phyloP scores from a whole-genome alignment of 2,113 vertebrate genomes.

The Meleagris gallopavo region DNA sequence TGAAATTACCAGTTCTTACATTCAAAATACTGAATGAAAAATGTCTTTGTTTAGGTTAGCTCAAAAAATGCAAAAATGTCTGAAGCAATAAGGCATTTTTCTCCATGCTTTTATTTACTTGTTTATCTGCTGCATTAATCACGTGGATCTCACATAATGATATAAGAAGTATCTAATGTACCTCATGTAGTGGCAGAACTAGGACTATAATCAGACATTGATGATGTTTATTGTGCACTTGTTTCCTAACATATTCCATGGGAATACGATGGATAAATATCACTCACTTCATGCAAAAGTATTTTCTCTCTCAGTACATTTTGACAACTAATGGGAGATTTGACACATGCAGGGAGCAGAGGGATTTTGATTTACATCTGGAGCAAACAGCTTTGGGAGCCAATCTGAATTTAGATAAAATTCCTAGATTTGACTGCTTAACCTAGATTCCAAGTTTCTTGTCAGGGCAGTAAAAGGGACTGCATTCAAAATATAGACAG shows the following conservation, averaged over 20 bases:
- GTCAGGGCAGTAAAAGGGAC: background rate
- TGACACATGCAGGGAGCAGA: background rate
- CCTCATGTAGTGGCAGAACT: background rate
- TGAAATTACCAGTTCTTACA: background rate
- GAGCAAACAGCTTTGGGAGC: background rate
- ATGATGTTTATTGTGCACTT: rapidly evolving
- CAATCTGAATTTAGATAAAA: background rate
- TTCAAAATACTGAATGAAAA: background rate
- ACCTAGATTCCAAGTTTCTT: background rate
- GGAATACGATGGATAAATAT: background rate
- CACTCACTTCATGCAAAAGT: background rate
- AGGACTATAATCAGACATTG: background rate
- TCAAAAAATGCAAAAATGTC: background rate
- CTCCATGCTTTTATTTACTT: background rate
- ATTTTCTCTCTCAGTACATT: background rate
- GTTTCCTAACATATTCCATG: background rate
- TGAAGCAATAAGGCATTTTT: background rate
- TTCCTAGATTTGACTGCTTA: background rate
- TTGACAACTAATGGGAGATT: background rate
- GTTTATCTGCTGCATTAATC: background rate
- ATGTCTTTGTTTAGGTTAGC: background rate
- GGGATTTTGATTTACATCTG: background rate
- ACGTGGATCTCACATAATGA: background rate
- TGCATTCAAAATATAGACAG: background rate
- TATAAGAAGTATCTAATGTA: background rate